Evolutionary conservation across 2,113 vertebrate genomes (phyloP), one percentile per base, ranked within the genome.

Genomic region (Carassius auratus): DNA sequence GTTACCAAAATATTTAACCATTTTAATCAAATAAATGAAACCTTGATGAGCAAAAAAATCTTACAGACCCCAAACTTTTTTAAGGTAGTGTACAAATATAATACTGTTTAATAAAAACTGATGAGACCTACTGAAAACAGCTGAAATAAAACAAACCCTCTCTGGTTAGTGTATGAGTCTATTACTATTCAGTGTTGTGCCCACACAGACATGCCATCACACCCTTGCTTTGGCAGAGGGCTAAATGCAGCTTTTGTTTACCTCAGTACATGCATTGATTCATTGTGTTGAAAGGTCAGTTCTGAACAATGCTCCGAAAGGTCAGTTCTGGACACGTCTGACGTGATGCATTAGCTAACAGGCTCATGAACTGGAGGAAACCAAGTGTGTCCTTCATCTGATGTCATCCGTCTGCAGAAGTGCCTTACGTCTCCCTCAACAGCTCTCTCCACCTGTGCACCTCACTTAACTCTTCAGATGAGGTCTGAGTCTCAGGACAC

Each of bases 211-310:
- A 77, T 77, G 19, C 52, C 76, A 57, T 77, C 75, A 57, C 23
- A 76, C 17, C 26, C 14, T 19, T 55, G 48, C 48, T 8, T 33
- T 30, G 19, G 50, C 50, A 19, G 50, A 1, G 4, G 10, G 0
- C 12, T 76, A 76, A 76, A 77, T 52, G 26, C 23, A 77, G 50
- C 75, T 13, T 21, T 55, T 77, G 50, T 77, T 36, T 77, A 9
- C 7, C 52, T 48, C 48, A 9, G 74, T 21, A 57, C 50, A 77
- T 38, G 17, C 30, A 77, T 59, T 77, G 76, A 59, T 59, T 77
- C 12, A 4, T 26, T 5, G 2, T 52, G 48, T 76, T 52, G 48
- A 55, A 19, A 33, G 48, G 48, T 76, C 74, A 33, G 48, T 30
- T 76, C 9, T 30, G 48, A 76, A 69, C 52, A 59, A 78, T 38